These are phyloP conservation scores for Machimus atricapillus DNA, from an alignment of 2,888 invertebrate species.

Conservation along the genomic window DNA sequence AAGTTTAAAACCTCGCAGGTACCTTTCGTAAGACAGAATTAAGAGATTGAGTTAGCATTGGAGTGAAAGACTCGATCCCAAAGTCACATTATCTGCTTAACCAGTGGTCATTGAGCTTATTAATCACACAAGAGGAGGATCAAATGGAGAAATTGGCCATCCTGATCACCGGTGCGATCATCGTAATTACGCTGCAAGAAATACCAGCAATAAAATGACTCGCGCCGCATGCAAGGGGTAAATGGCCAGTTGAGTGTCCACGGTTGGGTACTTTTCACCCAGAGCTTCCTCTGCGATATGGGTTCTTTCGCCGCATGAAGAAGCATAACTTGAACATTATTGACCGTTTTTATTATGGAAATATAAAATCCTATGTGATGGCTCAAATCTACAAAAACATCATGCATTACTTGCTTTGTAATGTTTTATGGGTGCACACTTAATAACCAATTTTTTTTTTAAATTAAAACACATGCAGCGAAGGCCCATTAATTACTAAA, in stretches of 20 bases:
- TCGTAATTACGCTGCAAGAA: constrained; percentile 20
- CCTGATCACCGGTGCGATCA: constrained; percentile 10
- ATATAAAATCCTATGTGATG: not conserved
- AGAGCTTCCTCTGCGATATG: constrained; percentile 6
- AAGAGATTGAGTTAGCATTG: not conserved
- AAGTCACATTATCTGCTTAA: constrained; percentile 11
- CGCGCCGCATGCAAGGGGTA: constrained; percentile 27
- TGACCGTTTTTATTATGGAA: not conserved
- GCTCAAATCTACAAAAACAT: not conserved
- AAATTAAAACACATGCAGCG: no score
- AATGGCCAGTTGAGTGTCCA: constrained; percentile 39
- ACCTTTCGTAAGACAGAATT: not conserved
- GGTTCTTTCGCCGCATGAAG: constrained; percentile 14
- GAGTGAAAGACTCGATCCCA: not conserved
- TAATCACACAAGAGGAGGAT: constrained; percentile 1
- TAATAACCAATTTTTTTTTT: not conserved
- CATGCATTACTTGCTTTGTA: not conserved
- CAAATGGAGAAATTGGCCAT: constrained; percentile 4
- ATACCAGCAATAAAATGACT: not conserved
- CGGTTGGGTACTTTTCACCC: constrained; percentile 19
- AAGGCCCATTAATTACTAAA: no score
- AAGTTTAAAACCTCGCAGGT: not conserved
- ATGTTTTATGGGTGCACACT: not conserved
- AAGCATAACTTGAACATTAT: not conserved
- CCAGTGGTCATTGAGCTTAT: constrained; percentile 10